Percentiles rank a stretch among this genome's conserved stretches.
phyloP scores from a whole-genome alignment of 2,888 invertebrate genomes.

The Hermaeophaga mercurialis region DNA sequence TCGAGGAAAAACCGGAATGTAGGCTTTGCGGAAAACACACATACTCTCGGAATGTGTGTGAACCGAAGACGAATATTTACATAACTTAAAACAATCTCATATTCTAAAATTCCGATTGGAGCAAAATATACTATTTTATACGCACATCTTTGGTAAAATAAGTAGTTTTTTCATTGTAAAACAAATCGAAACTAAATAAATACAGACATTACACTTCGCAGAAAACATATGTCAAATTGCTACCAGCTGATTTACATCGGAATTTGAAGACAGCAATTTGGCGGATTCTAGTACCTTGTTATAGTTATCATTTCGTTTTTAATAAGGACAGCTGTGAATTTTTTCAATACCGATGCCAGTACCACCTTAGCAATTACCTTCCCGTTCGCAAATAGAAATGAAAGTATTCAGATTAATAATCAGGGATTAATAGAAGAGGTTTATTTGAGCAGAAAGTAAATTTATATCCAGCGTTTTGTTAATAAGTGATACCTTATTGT shows the following conservation, averaged over 20 bases:
- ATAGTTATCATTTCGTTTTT: conserved; percentile 44
- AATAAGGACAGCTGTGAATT: conserved; percentile 43
- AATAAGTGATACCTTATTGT: too few species aligned
- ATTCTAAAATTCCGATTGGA: too few species aligned
- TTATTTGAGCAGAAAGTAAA: too few species aligned
- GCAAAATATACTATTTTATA: too few species aligned
- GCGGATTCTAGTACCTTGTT: conserved; percentile 43
- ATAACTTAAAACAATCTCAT: too few species aligned
- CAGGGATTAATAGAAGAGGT: too few species aligned
- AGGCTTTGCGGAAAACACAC: too few species aligned
- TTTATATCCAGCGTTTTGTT: too few species aligned
- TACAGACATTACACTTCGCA: not conserved
- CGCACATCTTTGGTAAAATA: too few species aligned
- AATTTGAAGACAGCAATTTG: conserved; percentile 46
- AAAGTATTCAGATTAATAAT: not conserved
- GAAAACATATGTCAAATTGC: conserved; percentile 49
- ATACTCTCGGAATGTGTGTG: too few species aligned
- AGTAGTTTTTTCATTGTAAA: not conserved
- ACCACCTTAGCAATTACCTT: conserved; percentile 5
- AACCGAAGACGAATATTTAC: too few species aligned
- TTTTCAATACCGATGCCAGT: not conserved
- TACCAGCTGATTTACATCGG: conserved; percentile 45
- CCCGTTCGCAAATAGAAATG: not conserved
- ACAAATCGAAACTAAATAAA: not conserved
- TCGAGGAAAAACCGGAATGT: too few species aligned